phyloP scores from a whole-genome alignment of 2,888 invertebrate genomes.

The Pseudococcus jackbeardsleyi region DNA sequence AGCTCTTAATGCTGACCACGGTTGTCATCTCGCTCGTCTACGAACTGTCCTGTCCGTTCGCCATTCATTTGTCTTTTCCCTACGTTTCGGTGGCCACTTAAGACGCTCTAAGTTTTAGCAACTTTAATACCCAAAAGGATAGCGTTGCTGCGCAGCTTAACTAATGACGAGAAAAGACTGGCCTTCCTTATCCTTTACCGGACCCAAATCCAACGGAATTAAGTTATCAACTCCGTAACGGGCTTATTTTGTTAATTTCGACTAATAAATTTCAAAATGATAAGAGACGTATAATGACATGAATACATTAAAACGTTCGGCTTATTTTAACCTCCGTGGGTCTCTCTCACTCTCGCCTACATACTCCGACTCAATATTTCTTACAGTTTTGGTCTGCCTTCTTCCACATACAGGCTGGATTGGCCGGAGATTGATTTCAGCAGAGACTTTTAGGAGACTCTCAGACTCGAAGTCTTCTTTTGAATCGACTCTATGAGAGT shows the following conservation, averaged over 20 bases:
- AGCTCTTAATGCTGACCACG: slow-evolving; percentile 61
- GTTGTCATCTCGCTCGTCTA: slow-evolving; percentile 62
- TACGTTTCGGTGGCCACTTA: slow-evolving; percentile 61
- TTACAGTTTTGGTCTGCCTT: not conserved
- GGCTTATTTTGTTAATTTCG: slow-evolving; percentile 65
- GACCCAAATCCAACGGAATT: slow-evolving; percentile 64
- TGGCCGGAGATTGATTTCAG: no score
- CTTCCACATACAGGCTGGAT: no score
- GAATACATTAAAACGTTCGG: slow-evolving; percentile 54
- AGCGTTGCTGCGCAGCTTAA: slow-evolving; percentile 63
- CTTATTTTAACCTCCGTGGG: slow-evolving; percentile 26
- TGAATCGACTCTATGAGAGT: no score
- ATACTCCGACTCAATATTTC: not conserved
- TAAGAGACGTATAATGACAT: slow-evolving; percentile 60
- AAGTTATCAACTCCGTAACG: slow-evolving; percentile 65
- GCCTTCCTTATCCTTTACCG: slow-evolving; percentile 63
- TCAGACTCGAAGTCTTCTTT: no score
- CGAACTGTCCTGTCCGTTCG: slow-evolving; percentile 59
- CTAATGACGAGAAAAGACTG: slow-evolving; percentile 64
- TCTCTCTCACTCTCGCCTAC: not conserved
- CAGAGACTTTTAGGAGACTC: no score
- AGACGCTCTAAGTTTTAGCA: slow-evolving; percentile 64
- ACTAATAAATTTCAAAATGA: slow-evolving; percentile 65
- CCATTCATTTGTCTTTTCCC: slow-evolving; percentile 64
- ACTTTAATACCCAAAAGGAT: slow-evolving; percentile 65